Evolutionary conservation across 2,113 vertebrate species (phyloP), one percentile per base, ranked within the genome.

Genomic region (Pogona vitticeps): DNA sequence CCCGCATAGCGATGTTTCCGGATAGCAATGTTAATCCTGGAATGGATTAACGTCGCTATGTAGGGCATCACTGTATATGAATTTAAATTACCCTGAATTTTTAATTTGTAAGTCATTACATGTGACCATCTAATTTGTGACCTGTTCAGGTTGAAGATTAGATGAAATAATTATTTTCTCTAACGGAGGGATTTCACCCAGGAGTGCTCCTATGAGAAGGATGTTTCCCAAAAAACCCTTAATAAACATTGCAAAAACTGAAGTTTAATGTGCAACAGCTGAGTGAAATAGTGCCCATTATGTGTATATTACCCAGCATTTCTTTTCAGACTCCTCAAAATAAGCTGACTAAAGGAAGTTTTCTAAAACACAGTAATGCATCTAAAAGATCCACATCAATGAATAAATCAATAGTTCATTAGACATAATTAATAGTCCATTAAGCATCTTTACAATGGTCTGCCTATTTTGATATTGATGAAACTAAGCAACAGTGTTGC

Each of bases 371-470:
- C 46, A 67, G 33, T 80, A 72, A 86, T 72, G 26, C 26, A 80
- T 86, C 42, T 86, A 61, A 71, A 80, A 80, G 33, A 67, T 33
- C 26, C 17, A 42, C 67, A 61, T 33, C 33, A 80, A 63, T 33
- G 40, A 3, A 63, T 36, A 73, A 73, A 63, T 63, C 38, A 28
- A 33, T n/a, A 17, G 31, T 63, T 80, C 28, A 73, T 80, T 61
- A 77, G 40, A 63, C 56, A 80, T 63, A 86, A 86, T 86, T 86
- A 80, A 86, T 86, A 80, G 70, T 40, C 56, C 52, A 86, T 86
- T 86, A 73, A 72, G 59, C 72, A 80, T 61, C 80, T 72, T 80
- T 86, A 72, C 31, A 63, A 42, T 72, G 28, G 36, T 72, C 28
- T 42, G 36, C 31, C 77, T 40, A 61, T 61, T 73, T 46, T 67